A percentile compares a stretch with the other conserved stretches of the same genome.
These are phyloP conservation scores for Nebria brevicollis DNA, from an alignment of 2,888 invertebrate species.

Conservation along the genomic window DNA sequence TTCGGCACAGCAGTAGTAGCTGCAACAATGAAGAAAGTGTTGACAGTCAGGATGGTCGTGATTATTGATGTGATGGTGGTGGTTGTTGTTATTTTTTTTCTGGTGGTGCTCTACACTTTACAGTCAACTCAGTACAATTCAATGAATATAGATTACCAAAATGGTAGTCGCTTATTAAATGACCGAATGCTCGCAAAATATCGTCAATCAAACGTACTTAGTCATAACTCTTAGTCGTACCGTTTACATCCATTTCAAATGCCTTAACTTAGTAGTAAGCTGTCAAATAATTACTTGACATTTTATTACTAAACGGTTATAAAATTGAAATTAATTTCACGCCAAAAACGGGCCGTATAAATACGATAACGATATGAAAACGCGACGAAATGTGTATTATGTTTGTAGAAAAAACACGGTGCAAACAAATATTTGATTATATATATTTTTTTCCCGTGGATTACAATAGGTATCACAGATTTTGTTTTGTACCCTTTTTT, in stretches of 20 bases:
- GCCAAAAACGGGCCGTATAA: no score
- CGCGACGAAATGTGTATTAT: not conserved
- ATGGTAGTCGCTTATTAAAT: no score
- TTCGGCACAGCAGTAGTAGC: not conserved
- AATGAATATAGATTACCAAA: not conserved
- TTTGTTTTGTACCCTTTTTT: not conserved
- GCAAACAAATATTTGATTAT: not conserved
- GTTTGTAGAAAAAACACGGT: not conserved
- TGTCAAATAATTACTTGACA: not conserved
- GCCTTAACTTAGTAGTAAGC: not conserved
- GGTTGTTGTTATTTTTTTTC: no score
- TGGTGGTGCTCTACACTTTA: not conserved
- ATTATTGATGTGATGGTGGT: not conserved
- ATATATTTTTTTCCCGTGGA: not conserved
- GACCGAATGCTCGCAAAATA: not conserved
- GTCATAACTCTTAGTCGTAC: not conserved
- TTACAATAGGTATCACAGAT: not conserved
- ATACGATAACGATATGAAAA: not conserved
- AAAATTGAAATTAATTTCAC: no score
- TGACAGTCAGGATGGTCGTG: not conserved
- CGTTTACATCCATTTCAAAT: not conserved
- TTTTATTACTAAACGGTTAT: no score
- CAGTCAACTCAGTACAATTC: not conserved
- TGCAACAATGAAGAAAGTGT: conserved; percentile 1
- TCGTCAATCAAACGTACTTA: not conserved